Percentiles rank a stretch among this genome's conserved stretches.
Conservation (phyloP, 2,113 vertebrate genomes). For the Solea senegalensis region DNA sequence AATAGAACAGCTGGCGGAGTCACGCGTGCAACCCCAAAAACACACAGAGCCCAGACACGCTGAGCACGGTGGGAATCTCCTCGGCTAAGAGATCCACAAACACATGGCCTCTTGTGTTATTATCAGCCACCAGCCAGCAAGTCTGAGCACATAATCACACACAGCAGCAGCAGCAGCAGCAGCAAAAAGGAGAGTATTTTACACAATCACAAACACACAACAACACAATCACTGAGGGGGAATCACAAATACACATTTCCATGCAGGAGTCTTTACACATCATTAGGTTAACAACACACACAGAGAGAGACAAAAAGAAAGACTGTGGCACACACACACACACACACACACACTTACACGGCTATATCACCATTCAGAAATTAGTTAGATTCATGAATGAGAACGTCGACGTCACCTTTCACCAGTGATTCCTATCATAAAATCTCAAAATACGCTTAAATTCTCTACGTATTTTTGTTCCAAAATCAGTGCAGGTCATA, state of each 20-base stretch:
- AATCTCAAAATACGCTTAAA: neutral
- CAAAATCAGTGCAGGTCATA: conserved; percentile 6
- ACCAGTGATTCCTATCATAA: neutral
- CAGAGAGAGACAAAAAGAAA: neutral
- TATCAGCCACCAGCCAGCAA: conserved; percentile 77
- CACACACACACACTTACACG: neutral
- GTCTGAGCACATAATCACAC: conserved; percentile 76
- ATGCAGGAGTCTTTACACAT: conserved; percentile 62
- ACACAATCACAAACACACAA: conserved; percentile 49
- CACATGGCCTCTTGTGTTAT: conserved; percentile 75
- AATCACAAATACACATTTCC: conserved; percentile 66
- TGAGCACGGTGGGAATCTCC: conserved; percentile 82
- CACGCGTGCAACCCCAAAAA: conserved; percentile 80
- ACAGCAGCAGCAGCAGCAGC: conserved; percentile 44
- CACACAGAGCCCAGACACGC: conserved; percentile 77
- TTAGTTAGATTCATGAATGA: neutral
- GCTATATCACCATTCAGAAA: conserved; percentile 16
- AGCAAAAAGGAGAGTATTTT: conserved; percentile 30
- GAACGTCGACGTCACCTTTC: conserved; percentile 11
- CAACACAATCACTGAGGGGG: conserved; percentile 35
- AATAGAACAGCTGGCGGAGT: conserved; percentile 82
- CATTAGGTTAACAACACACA: conserved; percentile 43
- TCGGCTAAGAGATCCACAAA: conserved; percentile 73
- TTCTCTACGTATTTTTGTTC: neutral
- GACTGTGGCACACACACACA: neutral